Percentiles rank a stretch among this genome's conserved stretches.
phyloP scores from a whole-genome alignment of 2,888 invertebrate species.

The Eremobia ochroleuca region DNA sequence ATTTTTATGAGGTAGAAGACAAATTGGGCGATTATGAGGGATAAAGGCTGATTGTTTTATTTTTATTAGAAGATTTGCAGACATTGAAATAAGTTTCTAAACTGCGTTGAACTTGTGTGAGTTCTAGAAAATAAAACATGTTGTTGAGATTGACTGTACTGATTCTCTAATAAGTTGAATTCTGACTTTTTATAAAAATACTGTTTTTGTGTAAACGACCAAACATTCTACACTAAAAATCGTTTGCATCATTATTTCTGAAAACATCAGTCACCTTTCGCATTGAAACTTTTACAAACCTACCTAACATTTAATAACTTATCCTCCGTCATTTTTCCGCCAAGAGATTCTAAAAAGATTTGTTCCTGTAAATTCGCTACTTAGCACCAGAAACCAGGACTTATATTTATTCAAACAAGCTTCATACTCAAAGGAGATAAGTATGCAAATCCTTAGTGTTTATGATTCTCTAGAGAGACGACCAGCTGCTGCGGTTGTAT shows the following conservation, averaged over 20 bases:
- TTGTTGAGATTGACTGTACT: too few relatives aligned
- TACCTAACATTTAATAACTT: background rate
- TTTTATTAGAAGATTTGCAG: background rate
- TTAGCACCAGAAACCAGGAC: constrained; percentile 28
- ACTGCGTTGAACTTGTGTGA: too few relatives aligned
- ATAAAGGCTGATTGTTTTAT: background rate
- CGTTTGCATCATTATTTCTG: too few relatives aligned
- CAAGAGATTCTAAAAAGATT: constrained; percentile 24
- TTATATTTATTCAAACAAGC: constrained; percentile 58
- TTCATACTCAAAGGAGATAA: constrained; percentile 59
- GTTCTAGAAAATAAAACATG: too few relatives aligned
- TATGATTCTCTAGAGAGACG: constrained; percentile 43
- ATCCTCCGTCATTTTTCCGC: background rate
- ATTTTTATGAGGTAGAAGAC: constrained; percentile 25
- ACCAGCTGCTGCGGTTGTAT: constrained; percentile 34
- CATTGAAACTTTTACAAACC: background rate
- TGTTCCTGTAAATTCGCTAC: constrained; percentile 41
- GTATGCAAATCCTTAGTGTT: constrained; percentile 65
- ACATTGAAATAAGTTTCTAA: background rate
- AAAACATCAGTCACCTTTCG: too few relatives aligned
- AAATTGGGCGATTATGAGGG: constrained; percentile 16
- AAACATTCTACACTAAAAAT: too few relatives aligned
- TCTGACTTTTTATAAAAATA: too few relatives aligned
- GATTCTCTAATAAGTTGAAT: too few relatives aligned
- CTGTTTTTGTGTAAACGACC: too few relatives aligned